These are phyloP conservation scores for Caerostris darwini DNA, from an alignment of 1,140 invertebrate species.

Conservation along the genomic window DNA sequence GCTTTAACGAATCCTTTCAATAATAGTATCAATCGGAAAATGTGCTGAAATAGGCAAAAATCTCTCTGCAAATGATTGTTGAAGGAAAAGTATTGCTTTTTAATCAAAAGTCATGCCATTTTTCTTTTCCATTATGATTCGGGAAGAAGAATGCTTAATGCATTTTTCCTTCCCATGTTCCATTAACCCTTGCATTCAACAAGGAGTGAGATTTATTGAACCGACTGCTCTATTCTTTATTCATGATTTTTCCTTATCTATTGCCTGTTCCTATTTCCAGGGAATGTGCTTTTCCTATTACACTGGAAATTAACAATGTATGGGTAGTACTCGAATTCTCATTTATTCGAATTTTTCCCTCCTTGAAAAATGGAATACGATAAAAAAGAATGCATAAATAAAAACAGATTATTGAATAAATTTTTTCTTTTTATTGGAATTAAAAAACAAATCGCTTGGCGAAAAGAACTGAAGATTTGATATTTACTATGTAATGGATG, in stretches of 20 bases:
- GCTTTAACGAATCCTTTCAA: no score
- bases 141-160: not conserved
- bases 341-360: no score
- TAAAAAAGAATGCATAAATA: no score
- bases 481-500: no score
- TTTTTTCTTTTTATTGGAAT: no score
- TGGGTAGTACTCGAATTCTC: no score
- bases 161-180: not conserved
- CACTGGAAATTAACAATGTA: not conserved
- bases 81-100: not conserved
- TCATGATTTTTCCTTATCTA: conserved; percentile 23
- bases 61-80: not conserved
- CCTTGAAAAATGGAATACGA: no score
- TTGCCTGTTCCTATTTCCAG: not conserved
- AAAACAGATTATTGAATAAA: no score
- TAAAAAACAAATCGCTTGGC: no score
- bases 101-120: not conserved
- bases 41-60: not conserved
- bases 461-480: no score
- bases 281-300: not conserved
- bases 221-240: not conserved
- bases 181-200: conserved; percentile 27
- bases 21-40: not conserved
- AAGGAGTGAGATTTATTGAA: conserved; percentile 10
- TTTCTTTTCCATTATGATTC: conserved; percentile 19